Evolutionary conservation across 2,797 vertebrate genomes (phyloP).

Genomic region (Manis javanica): DNA sequence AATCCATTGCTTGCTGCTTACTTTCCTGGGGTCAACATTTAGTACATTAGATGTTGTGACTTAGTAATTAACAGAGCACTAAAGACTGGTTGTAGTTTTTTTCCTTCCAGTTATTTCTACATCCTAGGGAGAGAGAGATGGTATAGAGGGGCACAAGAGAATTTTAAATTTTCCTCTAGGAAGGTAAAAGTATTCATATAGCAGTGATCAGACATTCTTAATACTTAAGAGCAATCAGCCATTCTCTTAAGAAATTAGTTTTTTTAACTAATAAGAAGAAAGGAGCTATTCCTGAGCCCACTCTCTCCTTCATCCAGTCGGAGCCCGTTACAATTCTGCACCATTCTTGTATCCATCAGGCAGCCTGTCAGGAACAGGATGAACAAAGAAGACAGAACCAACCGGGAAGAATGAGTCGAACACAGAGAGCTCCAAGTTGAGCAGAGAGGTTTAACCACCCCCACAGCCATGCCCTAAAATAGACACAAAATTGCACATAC

Average conservation of each 20-base stretch:
- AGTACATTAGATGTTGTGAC: background rate
- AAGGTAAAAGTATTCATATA: slow-evolving; percentile 38
- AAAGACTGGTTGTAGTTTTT: background rate
- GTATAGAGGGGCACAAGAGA: background rate
- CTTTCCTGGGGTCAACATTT: background rate
- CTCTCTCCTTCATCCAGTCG: background rate
- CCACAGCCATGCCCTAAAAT: slow-evolving; percentile 63
- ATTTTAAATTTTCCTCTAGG: background rate
- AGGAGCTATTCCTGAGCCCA: background rate
- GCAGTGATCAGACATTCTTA: background rate
- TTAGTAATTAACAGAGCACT: background rate
- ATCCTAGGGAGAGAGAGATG: background rate
- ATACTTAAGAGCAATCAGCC: background rate
- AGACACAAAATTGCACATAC: slow-evolving; percentile 58
- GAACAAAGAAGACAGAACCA: slow-evolving; percentile 12
- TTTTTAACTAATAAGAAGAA: slow-evolving; percentile 32
- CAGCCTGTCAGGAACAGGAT: slow-evolving; percentile 41
- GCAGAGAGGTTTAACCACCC: background rate
- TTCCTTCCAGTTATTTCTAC: background rate
- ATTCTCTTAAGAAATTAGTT: slow-evolving; percentile 1
- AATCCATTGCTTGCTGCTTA: background rate
- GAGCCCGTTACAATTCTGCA: background rate
- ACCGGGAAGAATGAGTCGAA: background rate
- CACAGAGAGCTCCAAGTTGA: slow-evolving; percentile 6
- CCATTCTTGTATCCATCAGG: background rate